Conservation (phyloP, 2,888 invertebrate species). For the Tanytarsus gracilentus region DNA sequence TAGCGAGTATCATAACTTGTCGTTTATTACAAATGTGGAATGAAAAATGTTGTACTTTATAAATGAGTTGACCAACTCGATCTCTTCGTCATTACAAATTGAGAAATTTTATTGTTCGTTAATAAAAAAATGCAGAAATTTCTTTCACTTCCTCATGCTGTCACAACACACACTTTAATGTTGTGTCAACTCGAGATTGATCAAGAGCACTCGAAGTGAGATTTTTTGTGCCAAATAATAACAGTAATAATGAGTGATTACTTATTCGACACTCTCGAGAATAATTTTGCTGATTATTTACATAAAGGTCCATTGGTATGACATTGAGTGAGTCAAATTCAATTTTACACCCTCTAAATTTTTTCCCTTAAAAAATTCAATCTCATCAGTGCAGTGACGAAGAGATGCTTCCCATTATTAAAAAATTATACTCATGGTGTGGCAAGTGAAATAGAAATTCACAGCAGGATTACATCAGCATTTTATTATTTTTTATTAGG, state of each 20-base stretch:
- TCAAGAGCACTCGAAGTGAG: constrained; percentile 2
- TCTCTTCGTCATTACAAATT: constrained; percentile 23
- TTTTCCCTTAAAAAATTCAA: not conserved
- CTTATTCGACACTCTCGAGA: too few relatives aligned
- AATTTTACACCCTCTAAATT: constrained; percentile 21
- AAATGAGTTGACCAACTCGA: constrained; percentile 13
- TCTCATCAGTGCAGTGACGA: too few relatives aligned
- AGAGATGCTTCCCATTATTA: constrained; percentile 20
- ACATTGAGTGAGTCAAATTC: constrained; percentile 10
- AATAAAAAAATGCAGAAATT: not conserved
- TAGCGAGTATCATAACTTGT: too few relatives aligned
- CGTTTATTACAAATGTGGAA: not conserved
- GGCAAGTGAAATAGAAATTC: constrained; percentile 27
- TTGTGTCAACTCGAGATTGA: not conserved
- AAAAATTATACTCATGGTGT: constrained; percentile 18
- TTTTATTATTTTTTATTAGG: constrained; percentile 26
- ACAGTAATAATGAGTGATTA: too few relatives aligned
- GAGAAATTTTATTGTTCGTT: constrained; percentile 9
- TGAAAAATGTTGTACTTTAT: constrained; percentile 12
- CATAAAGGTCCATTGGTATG: not conserved
- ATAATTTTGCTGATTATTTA: constrained; percentile 19
- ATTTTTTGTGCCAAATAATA: too few relatives aligned
- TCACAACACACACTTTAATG: not conserved
- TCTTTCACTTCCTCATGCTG: too few relatives aligned
- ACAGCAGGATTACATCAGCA: constrained; percentile 28